Evolutionary conservation across 1,140 invertebrate genomes (phyloP), one percentile per base, ranked within the genome.

Genomic region (Polyergus mexicanus): DNA sequence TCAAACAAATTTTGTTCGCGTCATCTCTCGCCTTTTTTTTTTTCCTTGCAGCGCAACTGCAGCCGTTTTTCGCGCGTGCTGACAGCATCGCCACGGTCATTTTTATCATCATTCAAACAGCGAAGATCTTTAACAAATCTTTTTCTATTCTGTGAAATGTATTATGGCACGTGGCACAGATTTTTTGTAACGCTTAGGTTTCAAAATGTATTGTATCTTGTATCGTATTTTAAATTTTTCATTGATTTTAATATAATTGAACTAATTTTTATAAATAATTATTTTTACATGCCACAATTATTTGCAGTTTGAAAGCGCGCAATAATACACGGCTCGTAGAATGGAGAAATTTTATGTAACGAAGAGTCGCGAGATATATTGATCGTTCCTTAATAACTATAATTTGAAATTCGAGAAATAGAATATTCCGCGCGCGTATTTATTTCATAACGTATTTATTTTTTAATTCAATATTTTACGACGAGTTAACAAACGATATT

Each of bases 1-100:
- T 85, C 66, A 80, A 74, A 51, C 74, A 54, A 89, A 69, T 78
- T 74, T 89, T 62, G 58, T 86, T 63, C 69, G 60, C 66, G 72
- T 85, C 62, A 58, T 66, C 71, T 58, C 54, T 51, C 28, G 28
- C 62, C 66, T 58, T 25, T 13, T 66, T 38, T 16, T 85, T 44
- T n/a, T n/a, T n/a, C 16, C 38, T 44, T 44, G 41, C 38, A 35
- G 28, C 44, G 41, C 13, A 60, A 47, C 28, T 84, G 44, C 60
- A 78, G 22, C 38, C 51, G 47, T 38, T 74, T 74, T 38, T 80
- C 51, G 35, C 88, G 69, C 85, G 69, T 87, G 89, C 66, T 60
- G 41, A 44, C 11, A n/a, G 51, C 22, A 58, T 62, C 47, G 54
- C 38, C 25, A 65, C 28, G 44, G 51, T 32, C 76, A 54, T 75